Percentiles rank a stretch among this genome's conserved stretches.
Evolutionary conservation across 2,888 invertebrate species (phyloP).

Genomic region (Liodrosophila aerea): DNA sequence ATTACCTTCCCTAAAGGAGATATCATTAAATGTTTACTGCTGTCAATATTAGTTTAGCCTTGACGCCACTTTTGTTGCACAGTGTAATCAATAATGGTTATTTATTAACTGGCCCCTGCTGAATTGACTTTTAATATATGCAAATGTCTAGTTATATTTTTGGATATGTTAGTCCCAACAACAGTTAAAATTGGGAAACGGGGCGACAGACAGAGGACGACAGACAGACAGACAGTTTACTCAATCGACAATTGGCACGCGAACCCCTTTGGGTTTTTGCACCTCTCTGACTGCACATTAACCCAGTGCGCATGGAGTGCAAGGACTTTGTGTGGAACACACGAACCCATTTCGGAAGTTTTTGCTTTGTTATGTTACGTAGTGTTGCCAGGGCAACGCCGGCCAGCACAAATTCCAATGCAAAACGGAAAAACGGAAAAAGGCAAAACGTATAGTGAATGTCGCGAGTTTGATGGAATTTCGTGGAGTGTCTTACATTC

Average conservation of each 20-base stretch:
- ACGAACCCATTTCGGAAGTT: constrained; percentile 17
- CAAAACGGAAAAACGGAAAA: constrained; percentile 56
- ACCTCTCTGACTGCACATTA: constrained; percentile 42
- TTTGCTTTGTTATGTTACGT: constrained; percentile 41
- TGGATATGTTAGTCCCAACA: constrained; percentile 18
- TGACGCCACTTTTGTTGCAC: constrained; percentile 1
- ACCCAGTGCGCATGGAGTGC: constrained; percentile 71
- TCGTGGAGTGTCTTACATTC: constrained; percentile 41
- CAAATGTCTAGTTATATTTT: constrained; percentile 45
- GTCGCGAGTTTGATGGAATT: constrained; percentile 59
- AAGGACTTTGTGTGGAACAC: constrained; percentile 56
- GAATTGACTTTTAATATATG: constrained; percentile 31
- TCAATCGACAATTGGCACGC: constrained; percentile 40
- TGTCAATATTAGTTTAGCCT: no score
- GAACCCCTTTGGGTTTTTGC: constrained; percentile 1
- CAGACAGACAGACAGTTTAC: constrained; percentile 4
- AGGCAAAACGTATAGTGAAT: constrained; percentile 4
- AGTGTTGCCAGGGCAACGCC: constrained; percentile 60
- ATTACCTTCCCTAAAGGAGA: no score
- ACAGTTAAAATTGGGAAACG: constrained; percentile 2
- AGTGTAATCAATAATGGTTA: constrained; percentile 40
- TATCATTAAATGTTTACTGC: no score
- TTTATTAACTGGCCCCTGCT: constrained; percentile 15
- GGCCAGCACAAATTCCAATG: constrained; percentile 65
- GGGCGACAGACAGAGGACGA: constrained; percentile 5